Conservation (phyloP, 1,140 invertebrate species). For the Aleiodes sp. region DNA sequence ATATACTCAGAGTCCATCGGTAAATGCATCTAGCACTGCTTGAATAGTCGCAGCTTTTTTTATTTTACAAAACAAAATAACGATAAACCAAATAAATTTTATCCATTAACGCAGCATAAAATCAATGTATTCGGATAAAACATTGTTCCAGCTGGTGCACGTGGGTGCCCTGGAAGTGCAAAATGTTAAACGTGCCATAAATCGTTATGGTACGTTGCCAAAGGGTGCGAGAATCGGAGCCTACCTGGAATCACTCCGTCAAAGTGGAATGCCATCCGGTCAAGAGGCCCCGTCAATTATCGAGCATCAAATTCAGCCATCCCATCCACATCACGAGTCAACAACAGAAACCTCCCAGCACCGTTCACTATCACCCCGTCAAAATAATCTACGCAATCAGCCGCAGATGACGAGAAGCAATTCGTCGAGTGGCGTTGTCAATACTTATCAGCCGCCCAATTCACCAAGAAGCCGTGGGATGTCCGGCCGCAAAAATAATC, state of each 20-base stretch:
- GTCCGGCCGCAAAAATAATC: slow-evolving; percentile 58
- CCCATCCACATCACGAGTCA: slow-evolving; percentile 24
- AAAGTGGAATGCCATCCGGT: slow-evolving; percentile 72
- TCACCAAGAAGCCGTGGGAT: slow-evolving; percentile 68
- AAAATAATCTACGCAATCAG: slow-evolving; percentile 72
- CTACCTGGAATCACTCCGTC: slow-evolving; percentile 90
- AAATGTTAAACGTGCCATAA: slow-evolving; percentile 95
- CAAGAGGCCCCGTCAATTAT: slow-evolving; percentile 63
- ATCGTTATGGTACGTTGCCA: slow-evolving; percentile 95
- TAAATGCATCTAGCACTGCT: slow-evolving; percentile 62
- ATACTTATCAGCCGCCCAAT: slow-evolving; percentile 70
- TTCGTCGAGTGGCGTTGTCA: slow-evolving; percentile 81
- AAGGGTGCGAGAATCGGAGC: slow-evolving; percentile 96
- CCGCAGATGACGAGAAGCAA: slow-evolving; percentile 87
- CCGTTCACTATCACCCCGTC: slow-evolving; percentile 66
- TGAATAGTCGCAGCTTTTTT: slow-evolving; percentile 46
- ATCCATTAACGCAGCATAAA: neutral
- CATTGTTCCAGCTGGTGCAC: slow-evolving; percentile 71
- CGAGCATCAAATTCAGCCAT: slow-evolving; percentile 43
- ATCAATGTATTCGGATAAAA: neutral
- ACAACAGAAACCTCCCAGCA: slow-evolving; percentile 51
- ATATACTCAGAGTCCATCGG: slow-evolving; percentile 23
- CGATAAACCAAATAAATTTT: neutral
- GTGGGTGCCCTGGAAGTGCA: slow-evolving; percentile 94
- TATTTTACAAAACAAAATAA: neutral